Evolutionary conservation across 2,113 vertebrate genomes (phyloP), one percentile per base, ranked within the genome.

Genomic region (Laterallus jamaicensis): DNA sequence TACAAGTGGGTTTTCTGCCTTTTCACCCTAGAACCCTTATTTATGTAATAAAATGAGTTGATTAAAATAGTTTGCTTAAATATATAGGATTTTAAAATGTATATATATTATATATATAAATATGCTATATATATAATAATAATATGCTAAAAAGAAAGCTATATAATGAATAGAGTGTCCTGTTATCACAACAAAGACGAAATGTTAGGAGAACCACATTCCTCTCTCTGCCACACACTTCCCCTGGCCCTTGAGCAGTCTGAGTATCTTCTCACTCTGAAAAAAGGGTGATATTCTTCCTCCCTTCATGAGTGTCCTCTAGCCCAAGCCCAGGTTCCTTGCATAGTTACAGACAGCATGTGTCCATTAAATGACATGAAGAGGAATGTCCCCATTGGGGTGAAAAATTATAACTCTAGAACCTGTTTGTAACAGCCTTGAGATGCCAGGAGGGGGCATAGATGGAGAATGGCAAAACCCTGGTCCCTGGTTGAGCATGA

Each of bases 401-500:
- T 5, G 59, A 88, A 86, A 74, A 22, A 32, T 3, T 60, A 21
- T 40, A 66, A 19, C 11, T 66, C 25, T 19, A 39, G n/a, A 63
- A 11, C 24, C 15, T 54, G 31, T 12, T 81, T 3, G 1, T 71
- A 68, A 18, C 7, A 78, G 6, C 8, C 9, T 16, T 44, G 37
- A 59, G 26, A 19, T 11, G 11, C 21, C 71, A 47, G 9, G 39
- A 80, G 19, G 28, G 21, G 19, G 21, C 8, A 11, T 5, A 40
- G 10, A 12, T 2, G 3, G 11, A n/a, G 59, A 42, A 69, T 14
- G 44, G 32, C 29, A 77, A 42, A 60, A 55, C 4, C 4, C 32
- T 42, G 10, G 21, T 68, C 49, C 0, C 0, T 37, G 49, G 6
- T 11, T 82, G n/a, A 90, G 5, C 0, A 0, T 40, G 39, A 21